Conservation (phyloP, 2,888 invertebrate species). For the Eudemis profundana region DNA sequence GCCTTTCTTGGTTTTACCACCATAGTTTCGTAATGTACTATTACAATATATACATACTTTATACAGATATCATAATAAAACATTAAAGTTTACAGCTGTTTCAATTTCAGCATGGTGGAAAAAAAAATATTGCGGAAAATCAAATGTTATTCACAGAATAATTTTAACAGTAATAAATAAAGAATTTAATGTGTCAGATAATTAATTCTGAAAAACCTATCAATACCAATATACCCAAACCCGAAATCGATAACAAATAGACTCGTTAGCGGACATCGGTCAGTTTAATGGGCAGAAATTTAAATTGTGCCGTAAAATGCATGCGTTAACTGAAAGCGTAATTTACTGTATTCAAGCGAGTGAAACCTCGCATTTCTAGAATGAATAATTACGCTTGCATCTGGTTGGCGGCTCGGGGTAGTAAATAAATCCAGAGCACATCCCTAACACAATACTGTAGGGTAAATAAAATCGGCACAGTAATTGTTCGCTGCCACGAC, state of each 20-base stretch:
- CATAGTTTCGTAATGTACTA: too few species aligned
- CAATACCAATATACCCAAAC: background rate
- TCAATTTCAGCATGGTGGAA: too few species aligned
- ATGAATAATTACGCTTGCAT: constrained; percentile 60
- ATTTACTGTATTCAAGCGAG: constrained; percentile 36
- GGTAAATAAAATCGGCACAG: constrained; percentile 54
- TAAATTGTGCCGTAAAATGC: constrained; percentile 29
- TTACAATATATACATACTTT: too few species aligned
- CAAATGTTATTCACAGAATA: too few species aligned
- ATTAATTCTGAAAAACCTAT: background rate
- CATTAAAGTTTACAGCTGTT: too few species aligned
- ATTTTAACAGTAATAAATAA: too few species aligned
- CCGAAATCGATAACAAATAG: constrained; percentile 19
- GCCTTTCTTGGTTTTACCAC: too few species aligned
- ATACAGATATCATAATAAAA: too few species aligned
- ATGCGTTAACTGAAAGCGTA: constrained; percentile 38
- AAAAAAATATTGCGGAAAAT: too few species aligned
- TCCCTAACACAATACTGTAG: constrained; percentile 48
- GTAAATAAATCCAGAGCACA: constrained; percentile 52
- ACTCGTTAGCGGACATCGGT: constrained; percentile 31
- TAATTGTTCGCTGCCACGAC: constrained; percentile 46
- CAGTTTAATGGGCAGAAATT: constrained; percentile 28
- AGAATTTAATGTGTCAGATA: too few species aligned
- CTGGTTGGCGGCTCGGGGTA: constrained; percentile 52
- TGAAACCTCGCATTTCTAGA: constrained; percentile 53